These are phyloP conservation scores for Misgurnus mizolepis DNA, from an alignment of 2,113 vertebrate genomes.

Conservation along the genomic window DNA sequence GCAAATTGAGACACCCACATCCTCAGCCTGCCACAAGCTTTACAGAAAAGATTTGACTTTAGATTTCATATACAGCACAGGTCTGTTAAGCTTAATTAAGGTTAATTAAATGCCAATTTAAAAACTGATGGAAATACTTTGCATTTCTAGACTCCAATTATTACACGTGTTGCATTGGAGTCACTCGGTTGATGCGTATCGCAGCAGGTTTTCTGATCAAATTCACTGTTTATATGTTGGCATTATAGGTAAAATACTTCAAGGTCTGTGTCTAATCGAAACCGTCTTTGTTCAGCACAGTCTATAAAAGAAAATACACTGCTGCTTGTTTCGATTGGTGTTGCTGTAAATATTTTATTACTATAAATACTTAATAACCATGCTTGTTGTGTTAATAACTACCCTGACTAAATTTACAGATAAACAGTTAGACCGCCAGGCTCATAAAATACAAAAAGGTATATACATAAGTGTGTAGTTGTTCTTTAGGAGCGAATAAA, in stretches of 20 bases:
- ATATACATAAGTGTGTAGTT: background rate
- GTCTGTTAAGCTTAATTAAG: conserved; percentile 48
- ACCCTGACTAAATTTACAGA: background rate
- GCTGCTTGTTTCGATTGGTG: background rate
- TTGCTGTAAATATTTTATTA: conserved; percentile 6
- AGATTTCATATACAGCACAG: conserved; percentile 30
- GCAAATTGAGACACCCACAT: conserved; percentile 32
- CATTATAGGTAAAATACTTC: conserved; percentile 18
- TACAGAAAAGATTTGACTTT: conserved; percentile 33
- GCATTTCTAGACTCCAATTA: conserved; percentile 31
- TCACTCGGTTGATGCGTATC: conserved; percentile 4
- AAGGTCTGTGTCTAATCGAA: conserved; percentile 8
- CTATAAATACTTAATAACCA: conserved; percentile 12
- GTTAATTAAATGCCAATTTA: conserved; percentile 46
- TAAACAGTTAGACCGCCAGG: background rate
- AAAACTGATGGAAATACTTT: conserved; percentile 46
- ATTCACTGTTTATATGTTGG: conserved; percentile 12
- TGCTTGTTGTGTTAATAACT: conserved; percentile 5
- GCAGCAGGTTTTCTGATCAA: conserved; percentile 20
- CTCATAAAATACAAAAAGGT: background rate
- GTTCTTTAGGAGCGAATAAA: conserved; percentile 4
- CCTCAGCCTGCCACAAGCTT: conserved; percentile 38
- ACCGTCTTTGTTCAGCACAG: background rate
- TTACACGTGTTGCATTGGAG: conserved; percentile 14
- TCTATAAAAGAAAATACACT: conserved; percentile 10